These are phyloP conservation scores for Drosophila pandora DNA, from an alignment of 1,140 invertebrate genomes.

Conservation along the genomic window DNA sequence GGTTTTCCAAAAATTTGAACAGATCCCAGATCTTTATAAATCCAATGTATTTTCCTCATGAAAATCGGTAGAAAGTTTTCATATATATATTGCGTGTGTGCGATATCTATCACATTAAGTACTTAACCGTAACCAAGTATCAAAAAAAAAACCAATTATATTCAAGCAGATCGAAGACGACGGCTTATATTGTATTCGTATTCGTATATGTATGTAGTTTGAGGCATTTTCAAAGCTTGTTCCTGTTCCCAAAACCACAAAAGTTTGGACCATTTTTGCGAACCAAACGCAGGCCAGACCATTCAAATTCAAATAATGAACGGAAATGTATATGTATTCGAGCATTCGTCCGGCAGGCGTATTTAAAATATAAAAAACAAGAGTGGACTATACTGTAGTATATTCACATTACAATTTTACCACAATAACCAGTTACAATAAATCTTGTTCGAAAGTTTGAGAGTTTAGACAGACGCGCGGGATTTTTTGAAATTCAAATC, in stretches of 20 bases:
- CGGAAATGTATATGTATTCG: constrained; percentile 2
- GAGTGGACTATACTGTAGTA: neutral
- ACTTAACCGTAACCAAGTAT: constrained; percentile 48
- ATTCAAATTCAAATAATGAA: neutral
- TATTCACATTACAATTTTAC: neutral
- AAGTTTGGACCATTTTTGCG: constrained; percentile 74
- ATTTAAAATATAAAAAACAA: neutral
- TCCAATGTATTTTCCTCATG: constrained; percentile 10
- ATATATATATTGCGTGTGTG: constrained; percentile 29
- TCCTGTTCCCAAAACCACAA: constrained; percentile 50
- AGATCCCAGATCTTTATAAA: neutral
- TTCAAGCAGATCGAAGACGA: constrained; percentile 43
- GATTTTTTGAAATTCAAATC: constrained; percentile 5
- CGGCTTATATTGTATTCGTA: constrained; percentile 75
- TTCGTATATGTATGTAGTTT: constrained; percentile 69
- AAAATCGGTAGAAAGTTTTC: constrained; percentile 20
- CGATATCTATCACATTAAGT: constrained; percentile 50
- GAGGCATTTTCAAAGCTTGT: constrained; percentile 82
- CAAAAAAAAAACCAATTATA: constrained; percentile 53
- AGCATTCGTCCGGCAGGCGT: constrained; percentile 1
- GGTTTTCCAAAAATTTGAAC: neutral
- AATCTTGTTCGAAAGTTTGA: constrained; percentile 1
- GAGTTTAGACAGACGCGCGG: constrained; percentile 18
- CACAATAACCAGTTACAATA: neutral
- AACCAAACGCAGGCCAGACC: constrained; percentile 32